Conservation (phyloP, 2,888 invertebrate genomes). For the Eubasilissa splendida region DNA sequence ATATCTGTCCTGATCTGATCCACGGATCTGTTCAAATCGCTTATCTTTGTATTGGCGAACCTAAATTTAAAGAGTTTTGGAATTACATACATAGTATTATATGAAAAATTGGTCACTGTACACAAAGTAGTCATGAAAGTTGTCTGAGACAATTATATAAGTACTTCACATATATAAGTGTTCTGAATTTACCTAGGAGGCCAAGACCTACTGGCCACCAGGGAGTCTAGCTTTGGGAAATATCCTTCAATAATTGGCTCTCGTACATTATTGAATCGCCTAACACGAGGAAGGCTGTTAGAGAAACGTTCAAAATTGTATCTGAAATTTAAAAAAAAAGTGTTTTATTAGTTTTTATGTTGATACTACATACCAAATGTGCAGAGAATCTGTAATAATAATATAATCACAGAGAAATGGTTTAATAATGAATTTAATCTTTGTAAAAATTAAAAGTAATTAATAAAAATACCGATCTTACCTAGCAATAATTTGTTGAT, state of each 20-base stretch:
- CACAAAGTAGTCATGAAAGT: too few species aligned
- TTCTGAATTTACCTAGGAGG: conserved; percentile 73
- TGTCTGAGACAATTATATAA: neutral
- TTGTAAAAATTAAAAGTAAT: too few species aligned
- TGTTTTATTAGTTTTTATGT: too few species aligned
- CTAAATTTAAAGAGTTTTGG: conserved; percentile 59
- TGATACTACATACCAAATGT: too few species aligned
- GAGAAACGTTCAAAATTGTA: conserved; percentile 85
- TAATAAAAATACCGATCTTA: conserved; percentile 58
- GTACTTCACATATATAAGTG: neutral
- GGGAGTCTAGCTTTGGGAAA: conserved; percentile 87
- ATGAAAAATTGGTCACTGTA: too few species aligned
- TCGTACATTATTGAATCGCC: conserved; percentile 77
- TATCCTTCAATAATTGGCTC: conserved; percentile 84
- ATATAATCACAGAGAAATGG: too few species aligned
- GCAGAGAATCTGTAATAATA: too few species aligned
- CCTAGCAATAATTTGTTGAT: conserved; percentile 80
- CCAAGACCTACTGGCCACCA: conserved; percentile 83
- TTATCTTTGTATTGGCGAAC: conserved; percentile 71
- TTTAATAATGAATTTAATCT: too few species aligned
- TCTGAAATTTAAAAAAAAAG: conserved; percentile 64
- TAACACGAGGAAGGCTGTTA: conserved; percentile 78
- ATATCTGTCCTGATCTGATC: conserved; percentile 80
- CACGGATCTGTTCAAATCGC: conserved; percentile 78
- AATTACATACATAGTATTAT: too few species aligned